Evolutionary conservation across 2,888 invertebrate genomes (phyloP).

Genomic region (Ditula angustiorana): DNA sequence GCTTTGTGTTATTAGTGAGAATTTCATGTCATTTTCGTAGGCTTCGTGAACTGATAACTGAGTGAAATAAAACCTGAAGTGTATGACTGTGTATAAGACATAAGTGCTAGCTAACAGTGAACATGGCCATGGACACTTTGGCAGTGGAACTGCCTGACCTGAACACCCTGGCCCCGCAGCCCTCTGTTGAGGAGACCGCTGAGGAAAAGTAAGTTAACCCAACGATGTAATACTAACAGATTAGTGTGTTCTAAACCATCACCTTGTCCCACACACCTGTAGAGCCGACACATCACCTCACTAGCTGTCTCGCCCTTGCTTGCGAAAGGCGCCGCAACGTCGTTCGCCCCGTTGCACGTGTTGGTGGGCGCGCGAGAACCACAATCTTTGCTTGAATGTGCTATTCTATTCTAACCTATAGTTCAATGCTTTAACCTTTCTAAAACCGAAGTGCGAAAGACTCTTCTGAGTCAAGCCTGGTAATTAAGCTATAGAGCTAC

Average conservation of each 20-base stretch:
- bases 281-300: too few relatives aligned
- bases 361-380: too few relatives aligned
- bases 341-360: too few relatives aligned
- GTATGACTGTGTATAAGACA: slow-evolving; percentile 54
- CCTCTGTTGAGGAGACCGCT: slow-evolving; percentile 73
- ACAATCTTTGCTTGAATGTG: too few relatives aligned
- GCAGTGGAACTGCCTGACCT: slow-evolving; percentile 81
- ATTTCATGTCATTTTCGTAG: not conserved
- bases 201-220: slow-evolving; percentile 78
- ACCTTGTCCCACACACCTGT: too few relatives aligned
- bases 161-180: slow-evolving; percentile 66
- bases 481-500: not conserved
- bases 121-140: slow-evolving; percentile 83
- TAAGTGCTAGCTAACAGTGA: slow-evolving; percentile 48
- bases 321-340: too few relatives aligned
- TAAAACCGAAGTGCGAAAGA: too few relatives aligned
- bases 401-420: too few relatives aligned
- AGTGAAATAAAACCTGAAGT: slow-evolving; percentile 43
- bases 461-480: not conserved
- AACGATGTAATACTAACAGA: too few relatives aligned
- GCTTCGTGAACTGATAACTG: slow-evolving; percentile 33
- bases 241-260: too few relatives aligned
- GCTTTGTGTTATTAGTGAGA: not conserved
- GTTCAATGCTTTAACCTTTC: too few relatives aligned
- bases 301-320: too few relatives aligned